Evolutionary conservation across 2,113 vertebrate genomes (phyloP).

Genomic region (Coreoperca whiteheadi): DNA sequence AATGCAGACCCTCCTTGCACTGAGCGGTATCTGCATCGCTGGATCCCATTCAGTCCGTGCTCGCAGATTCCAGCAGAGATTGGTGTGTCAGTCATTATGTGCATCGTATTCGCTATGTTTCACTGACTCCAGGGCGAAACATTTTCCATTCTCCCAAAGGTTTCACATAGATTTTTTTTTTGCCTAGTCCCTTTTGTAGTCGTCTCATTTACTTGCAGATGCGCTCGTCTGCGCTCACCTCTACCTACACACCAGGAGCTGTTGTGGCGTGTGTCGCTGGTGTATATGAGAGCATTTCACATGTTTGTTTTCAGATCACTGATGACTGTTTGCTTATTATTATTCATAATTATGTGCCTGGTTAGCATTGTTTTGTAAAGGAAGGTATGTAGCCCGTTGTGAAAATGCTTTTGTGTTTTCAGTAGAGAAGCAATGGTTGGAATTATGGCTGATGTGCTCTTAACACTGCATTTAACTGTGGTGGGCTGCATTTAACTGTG

Average conservation of each 20-base stretch:
- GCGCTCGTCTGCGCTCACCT: conserved; percentile 61
- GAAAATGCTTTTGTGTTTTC: conserved; percentile 1
- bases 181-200: conserved; percentile 28
- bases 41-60: conserved; percentile 36
- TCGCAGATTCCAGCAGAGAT: conserved; percentile 66
- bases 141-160: conserved; percentile 28
- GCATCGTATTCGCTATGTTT: conserved; percentile 49
- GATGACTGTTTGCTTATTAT: neutral
- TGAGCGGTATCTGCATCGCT: conserved; percentile 58
- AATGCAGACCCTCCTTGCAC: conserved; percentile 65
- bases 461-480: neutral
- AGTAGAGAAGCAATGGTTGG: neutral
- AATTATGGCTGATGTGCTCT: conserved; percentile 6
- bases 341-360: neutral
- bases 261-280: conserved; percentile 6
- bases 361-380: neutral
- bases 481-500: neutral
- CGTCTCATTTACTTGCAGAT: conserved; percentile 65
- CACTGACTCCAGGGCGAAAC: conserved; percentile 42
- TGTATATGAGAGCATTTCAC: neutral
- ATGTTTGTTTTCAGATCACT: conserved; percentile 22
- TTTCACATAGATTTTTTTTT: conserved; percentile 29
- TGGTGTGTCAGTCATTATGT: conserved; percentile 63
- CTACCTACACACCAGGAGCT: conserved; percentile 29
- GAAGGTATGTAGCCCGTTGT: neutral